phyloP scores from a whole-genome alignment of 2,113 vertebrate genomes.

The Embiotoca jacksoni region DNA sequence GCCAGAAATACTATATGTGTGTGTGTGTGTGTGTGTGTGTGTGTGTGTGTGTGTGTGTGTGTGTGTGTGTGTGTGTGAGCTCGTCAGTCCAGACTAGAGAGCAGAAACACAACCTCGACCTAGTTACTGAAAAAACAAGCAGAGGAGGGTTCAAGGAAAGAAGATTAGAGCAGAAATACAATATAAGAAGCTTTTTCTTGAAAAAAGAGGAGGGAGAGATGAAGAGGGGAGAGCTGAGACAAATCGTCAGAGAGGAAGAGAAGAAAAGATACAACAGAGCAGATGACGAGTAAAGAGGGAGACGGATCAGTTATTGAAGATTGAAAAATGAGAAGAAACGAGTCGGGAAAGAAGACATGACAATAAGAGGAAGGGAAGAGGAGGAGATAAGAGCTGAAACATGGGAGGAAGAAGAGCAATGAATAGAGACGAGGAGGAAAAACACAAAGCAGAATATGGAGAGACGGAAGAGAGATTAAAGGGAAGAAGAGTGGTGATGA shows the following conservation, averaged over 20 bases:
- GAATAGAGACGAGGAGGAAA: background rate
- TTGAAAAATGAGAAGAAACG: background rate
- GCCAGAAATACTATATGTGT: conserved; percentile 49
- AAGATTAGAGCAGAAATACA: background rate
- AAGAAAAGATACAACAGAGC: background rate
- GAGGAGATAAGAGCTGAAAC: background rate
- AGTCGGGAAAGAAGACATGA: background rate
- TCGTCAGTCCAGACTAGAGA: conserved; percentile 15
- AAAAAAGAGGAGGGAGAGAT: background rate
- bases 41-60: conserved; percentile 21
- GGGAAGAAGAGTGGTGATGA: background rate
- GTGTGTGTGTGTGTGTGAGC: background rate
- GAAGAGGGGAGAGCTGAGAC: too few species aligned
- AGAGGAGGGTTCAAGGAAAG: conserved; percentile 30
- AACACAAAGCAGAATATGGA: background rate
- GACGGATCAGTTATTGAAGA: background rate
- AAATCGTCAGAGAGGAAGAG: background rate
- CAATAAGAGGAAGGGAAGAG: background rate
- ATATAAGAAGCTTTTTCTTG: too few species aligned
- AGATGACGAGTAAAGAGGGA: background rate
- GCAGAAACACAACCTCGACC: conserved; percentile 67
- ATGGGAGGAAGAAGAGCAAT: too few species aligned
- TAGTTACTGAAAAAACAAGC: conserved; percentile 42
- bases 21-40: conserved; percentile 24
- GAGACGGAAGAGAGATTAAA: background rate